Conservation (phyloP, 2,888 invertebrate species). For the Gerris lacustris region DNA sequence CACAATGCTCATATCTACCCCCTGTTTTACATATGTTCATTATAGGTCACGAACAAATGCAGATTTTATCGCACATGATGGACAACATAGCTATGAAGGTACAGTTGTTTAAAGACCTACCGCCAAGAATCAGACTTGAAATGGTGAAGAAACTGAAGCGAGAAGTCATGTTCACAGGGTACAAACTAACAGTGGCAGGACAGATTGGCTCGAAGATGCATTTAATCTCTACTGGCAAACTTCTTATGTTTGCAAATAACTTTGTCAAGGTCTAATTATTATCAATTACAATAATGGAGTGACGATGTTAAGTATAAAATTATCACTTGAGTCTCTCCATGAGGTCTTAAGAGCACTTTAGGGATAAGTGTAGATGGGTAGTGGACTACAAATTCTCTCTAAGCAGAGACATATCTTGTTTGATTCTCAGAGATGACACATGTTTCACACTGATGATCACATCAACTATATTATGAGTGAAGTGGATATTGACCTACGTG, state of each 20-base stretch:
- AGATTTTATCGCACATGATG: not conserved
- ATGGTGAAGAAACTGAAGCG: not conserved
- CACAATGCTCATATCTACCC: too few species aligned
- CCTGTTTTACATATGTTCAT: not conserved
- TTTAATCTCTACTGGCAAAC: not conserved
- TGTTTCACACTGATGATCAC: too few species aligned
- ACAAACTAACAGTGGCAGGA: not conserved
- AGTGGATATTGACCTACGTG: too few species aligned
- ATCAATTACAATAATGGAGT: too few species aligned
- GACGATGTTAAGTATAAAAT: too few species aligned
- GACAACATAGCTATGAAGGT: not conserved
- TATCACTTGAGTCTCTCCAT: too few species aligned
- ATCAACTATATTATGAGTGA: too few species aligned
- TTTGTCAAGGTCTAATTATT: not conserved
- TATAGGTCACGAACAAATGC: not conserved
- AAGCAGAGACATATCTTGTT: too few species aligned
- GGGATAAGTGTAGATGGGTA: too few species aligned
- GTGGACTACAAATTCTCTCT: too few species aligned
- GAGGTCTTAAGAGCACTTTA: too few species aligned
- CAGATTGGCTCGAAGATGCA: not conserved
- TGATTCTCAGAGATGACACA: too few species aligned
- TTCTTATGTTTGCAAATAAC: not conserved
- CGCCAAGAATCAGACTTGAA: not conserved
- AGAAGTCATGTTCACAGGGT: not conserved
- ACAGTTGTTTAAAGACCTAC: not conserved